These are phyloP conservation scores for Alosa alosa DNA, from an alignment of 2,113 vertebrate genomes.

Conservation along the genomic window DNA sequence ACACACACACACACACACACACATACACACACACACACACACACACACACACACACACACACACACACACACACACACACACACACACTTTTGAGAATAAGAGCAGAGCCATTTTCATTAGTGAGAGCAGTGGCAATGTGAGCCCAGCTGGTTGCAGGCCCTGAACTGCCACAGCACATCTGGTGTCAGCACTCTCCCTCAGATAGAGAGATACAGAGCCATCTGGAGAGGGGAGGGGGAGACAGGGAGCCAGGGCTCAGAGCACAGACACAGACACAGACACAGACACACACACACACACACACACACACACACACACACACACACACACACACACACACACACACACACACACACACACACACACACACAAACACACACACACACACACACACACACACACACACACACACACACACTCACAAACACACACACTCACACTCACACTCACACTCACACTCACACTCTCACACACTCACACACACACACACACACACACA, in stretches of 20 bases:
- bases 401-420: background rate
- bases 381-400: background rate
- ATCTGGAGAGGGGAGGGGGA: slow-evolving; percentile 37
- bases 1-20: background rate
- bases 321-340: background rate
- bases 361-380: too few species aligned
- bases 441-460: background rate
- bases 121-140: slow-evolving; percentile 71
- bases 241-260: slow-evolving; percentile 35
- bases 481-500: background rate
- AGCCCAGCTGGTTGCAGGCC: slow-evolving; percentile 71
- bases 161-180: slow-evolving; percentile 71
- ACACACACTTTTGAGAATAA: slow-evolving; percentile 61
- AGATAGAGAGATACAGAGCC: slow-evolving; percentile 43
- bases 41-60: slow-evolving; percentile 6
- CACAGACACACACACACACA: slow-evolving; percentile 33
- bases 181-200: slow-evolving; percentile 71
- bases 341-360: too few species aligned
- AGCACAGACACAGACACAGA: slow-evolving; percentile 36
- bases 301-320: slow-evolving; percentile 19
- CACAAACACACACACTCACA: background rate
- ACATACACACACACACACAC: background rate
- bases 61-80: slow-evolving; percentile 19
- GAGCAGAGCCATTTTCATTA: slow-evolving; percentile 72
- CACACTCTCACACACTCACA: too few species aligned